Evolutionary conservation across 2,888 invertebrate species (phyloP).

Genomic region (Keiferia lycopersicella): DNA sequence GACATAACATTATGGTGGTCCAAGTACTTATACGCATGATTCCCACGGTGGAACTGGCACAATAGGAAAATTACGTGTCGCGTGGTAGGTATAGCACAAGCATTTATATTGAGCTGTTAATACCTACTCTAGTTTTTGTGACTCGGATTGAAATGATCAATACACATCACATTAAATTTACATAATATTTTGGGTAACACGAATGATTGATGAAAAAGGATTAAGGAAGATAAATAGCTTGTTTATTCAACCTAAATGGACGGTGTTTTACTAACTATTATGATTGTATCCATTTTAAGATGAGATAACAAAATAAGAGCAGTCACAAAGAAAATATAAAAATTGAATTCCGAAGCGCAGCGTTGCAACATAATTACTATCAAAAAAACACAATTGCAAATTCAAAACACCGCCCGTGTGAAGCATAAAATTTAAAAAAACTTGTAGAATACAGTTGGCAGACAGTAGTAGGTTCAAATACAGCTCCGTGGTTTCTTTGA

Average conservation of each 20-base stretch:
- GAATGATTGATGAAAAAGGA: slow-evolving; percentile 6
- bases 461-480: no score
- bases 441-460: no score
- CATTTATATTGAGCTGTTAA: slow-evolving; percentile 31
- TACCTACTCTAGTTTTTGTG: background rate
- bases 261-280: no score
- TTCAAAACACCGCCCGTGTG: no score
- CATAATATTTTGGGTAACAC: background rate
- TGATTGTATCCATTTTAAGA: no score
- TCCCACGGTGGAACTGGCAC: slow-evolving; percentile 62
- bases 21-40: slow-evolving; percentile 34
- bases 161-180: background rate
- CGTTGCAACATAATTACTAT: no score
- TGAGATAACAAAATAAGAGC: no score
- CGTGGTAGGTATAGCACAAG: slow-evolving; percentile 29
- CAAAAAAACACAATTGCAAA: no score
- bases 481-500: no score
- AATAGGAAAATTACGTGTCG: slow-evolving; percentile 65
- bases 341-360: no score
- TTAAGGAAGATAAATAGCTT: background rate
- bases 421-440: no score
- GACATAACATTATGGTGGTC: slow-evolving; percentile 22
- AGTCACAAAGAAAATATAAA: no score
- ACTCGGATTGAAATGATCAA: background rate
- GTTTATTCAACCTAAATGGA: background rate